phyloP scores from a whole-genome alignment of 1,140 invertebrate species.

The Aphelenchoides besseyi region DNA sequence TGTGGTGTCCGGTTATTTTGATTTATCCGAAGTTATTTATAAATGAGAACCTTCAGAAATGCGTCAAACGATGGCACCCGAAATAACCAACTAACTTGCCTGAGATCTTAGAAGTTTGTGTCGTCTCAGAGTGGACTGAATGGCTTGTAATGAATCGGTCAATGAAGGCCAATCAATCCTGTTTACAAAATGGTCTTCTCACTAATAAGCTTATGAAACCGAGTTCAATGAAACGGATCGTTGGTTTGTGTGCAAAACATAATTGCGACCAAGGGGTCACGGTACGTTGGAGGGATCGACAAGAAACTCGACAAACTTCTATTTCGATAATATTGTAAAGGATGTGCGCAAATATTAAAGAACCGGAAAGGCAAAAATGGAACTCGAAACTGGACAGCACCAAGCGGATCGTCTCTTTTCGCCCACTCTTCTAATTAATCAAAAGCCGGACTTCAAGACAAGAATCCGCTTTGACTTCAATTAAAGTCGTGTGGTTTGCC shows the following conservation, averaged over 20 bases:
- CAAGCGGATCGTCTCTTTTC: neutral
- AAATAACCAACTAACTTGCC: neutral
- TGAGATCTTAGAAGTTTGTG: neutral
- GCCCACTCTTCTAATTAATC: neutral
- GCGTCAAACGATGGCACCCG: slow-evolving; percentile 4
- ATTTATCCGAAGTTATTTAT: no score
- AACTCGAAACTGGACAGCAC: no score
- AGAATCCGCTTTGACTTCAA: neutral
- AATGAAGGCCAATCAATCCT: neutral
- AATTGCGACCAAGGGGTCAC: no score
- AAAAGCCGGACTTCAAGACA: neutral
- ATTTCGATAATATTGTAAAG: no score
- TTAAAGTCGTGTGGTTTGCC: neutral
- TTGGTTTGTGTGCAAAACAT: no score
- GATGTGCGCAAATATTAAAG: neutral
- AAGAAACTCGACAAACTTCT: no score
- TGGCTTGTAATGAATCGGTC: neutral
- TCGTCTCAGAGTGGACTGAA: neutral
- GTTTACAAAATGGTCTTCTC: neutral
- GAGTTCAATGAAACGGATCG: no score
- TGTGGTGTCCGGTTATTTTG: no score
- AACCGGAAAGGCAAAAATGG: neutral
- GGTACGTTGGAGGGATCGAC: no score
- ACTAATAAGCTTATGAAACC: no score
- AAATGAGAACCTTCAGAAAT: neutral